Evolutionary conservation across 2,113 vertebrate genomes (phyloP), one percentile per base, ranked within the genome.

Genomic region (Myotis brandtii): DNA sequence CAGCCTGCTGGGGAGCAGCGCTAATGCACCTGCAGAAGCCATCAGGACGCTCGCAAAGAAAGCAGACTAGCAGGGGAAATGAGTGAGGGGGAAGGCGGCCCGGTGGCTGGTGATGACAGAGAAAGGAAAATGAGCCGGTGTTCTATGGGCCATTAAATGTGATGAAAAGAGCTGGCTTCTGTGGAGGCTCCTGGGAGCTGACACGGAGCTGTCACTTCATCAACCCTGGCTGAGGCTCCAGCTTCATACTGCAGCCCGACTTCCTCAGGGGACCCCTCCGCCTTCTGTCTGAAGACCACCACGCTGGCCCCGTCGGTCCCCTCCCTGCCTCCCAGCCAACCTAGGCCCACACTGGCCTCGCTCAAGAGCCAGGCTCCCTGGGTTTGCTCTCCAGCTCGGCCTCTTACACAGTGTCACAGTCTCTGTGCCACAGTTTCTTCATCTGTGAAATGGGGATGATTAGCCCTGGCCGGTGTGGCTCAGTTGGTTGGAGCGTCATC

Each of bases 121-220:
- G 80, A 9, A 69, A 72, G 81, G 86, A 93, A 89, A 85, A 37
- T 0, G 0, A 91, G 67, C 52, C 92, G 3, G 0, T 72, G 77
- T 79, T 75, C 83, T 82, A 23, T 9, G 72, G 86, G 30, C 56
- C 75, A 46, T 75, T 95, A 92, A 96, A 82, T 16, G 75, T 48
- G 77, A 91, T 76, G 72, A 89, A 91, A 91, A 64, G 62, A 86
- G 32, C 52, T 17, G 64, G 93, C 75, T 90, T 67, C 90, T 3
- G 43, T 25, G 52, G 40, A 34, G 96, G 86, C 79, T 46, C 82
- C 66, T 4, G 37, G 69, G 81, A 72, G 48, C 46, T 52, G 76
- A 76, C 37, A 12, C 6, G 4, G 0, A 5, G 32, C 16, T 3
- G 23, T 66, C 70, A n/a, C 91, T 86, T 90, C 73, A 43, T 80